Conservation (phyloP, 2,113 vertebrate species). For the Cynoglossus semilaevis region DNA sequence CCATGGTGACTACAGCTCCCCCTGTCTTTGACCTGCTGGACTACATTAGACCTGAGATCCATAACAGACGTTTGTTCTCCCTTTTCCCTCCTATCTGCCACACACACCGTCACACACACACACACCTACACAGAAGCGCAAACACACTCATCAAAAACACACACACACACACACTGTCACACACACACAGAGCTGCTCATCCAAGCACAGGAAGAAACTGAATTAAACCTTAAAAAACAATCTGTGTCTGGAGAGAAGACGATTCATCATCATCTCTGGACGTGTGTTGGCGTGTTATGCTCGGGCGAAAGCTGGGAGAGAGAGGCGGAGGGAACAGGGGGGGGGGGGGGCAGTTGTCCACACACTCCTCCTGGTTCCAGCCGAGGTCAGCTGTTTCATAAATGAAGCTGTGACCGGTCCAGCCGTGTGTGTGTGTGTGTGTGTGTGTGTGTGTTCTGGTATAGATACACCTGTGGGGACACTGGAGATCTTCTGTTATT, state of each 20-base stretch:
- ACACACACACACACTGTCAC: constrained; percentile 70
- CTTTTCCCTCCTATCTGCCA: constrained; percentile 18
- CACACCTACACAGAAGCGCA: constrained; percentile 62
- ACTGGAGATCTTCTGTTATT: too few relatives aligned
- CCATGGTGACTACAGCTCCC: constrained; percentile 90
- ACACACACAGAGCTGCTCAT: constrained; percentile 87
- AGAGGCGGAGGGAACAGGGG: too few relatives aligned
- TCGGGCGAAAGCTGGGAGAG: too few relatives aligned
- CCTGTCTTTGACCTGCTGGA: constrained; percentile 92
- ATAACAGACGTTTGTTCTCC: constrained; percentile 78
- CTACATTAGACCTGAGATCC: constrained; percentile 99
- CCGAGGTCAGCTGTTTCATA: constrained; percentile 81
- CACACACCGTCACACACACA: constrained; percentile 52
- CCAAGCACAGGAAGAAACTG: constrained; percentile 99
- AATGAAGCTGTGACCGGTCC: constrained; percentile 60
- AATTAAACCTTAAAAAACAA: constrained; percentile 99
- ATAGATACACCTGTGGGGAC: too few relatives aligned
- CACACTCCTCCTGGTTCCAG: constrained; percentile 70
- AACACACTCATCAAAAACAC: constrained; percentile 50
- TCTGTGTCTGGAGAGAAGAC: constrained; percentile 91
- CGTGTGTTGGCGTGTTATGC: constrained; percentile 2
- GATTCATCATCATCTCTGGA: constrained; percentile 95
- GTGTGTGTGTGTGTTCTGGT: constrained; percentile 22
- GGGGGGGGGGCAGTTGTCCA: constrained; percentile 74
- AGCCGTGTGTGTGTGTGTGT: constrained; percentile 15